Evolutionary conservation across 2,888 invertebrate genomes (phyloP).

Genomic region (Eueremaeus valkanovi): DNA sequence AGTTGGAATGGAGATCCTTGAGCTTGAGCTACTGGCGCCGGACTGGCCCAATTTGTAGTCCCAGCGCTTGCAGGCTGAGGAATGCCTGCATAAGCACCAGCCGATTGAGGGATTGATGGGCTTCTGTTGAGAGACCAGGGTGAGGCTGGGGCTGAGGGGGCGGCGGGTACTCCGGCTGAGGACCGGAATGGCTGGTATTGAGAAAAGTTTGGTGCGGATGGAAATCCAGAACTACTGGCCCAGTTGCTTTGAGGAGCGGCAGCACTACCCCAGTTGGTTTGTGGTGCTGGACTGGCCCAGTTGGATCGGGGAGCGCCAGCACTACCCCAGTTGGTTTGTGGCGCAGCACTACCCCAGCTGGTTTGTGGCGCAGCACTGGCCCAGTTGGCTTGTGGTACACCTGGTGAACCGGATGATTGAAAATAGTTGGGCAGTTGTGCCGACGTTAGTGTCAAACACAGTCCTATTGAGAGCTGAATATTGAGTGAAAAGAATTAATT

Average conservation of each 20-base stretch:
- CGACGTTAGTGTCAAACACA: not conserved
- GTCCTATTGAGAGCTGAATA: not conserved
- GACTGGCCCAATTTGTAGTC: not conserved
- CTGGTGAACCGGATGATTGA: not conserved
- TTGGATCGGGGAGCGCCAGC: not conserved
- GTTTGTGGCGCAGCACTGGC: not conserved
- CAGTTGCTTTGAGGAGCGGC: not conserved
- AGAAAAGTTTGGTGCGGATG: not conserved
- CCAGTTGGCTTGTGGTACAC: not conserved
- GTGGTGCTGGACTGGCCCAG: not conserved
- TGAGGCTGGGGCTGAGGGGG: not conserved
- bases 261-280: too few relatives aligned
- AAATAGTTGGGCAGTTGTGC: conserved; percentile 1
- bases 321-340: conserved; percentile 5
- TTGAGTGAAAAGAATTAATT: not conserved
- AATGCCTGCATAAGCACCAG: not conserved
- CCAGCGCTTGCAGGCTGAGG: not conserved
- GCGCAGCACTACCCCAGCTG: not conserved
- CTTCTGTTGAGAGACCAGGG: not conserved
- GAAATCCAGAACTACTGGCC: not conserved
- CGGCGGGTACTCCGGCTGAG: not conserved
- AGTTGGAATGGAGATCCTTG: not conserved
- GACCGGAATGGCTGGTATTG: conserved; percentile 5
- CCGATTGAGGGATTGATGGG: not conserved
- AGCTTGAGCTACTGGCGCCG: not conserved